Evolutionary conservation across 2,797 vertebrate genomes (phyloP), one percentile per base, ranked within the genome.

Genomic region (Tokudaia muenninki): DNA sequence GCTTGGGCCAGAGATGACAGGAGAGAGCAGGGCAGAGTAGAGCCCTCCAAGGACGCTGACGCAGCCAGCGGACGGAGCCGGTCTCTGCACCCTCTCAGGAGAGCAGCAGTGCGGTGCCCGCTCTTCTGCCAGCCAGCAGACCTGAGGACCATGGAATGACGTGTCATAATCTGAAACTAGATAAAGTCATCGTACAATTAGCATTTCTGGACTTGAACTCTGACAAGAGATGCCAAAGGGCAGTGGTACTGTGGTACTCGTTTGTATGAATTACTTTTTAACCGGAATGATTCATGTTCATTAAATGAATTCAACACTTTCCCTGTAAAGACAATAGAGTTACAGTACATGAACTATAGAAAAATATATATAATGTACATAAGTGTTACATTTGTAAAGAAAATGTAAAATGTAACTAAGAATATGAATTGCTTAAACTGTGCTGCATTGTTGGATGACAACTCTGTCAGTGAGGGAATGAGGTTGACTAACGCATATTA

Each of bases 371-470:
- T 98, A 98, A 96, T 99, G 99, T 99, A 99, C 97, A 99, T 98
- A 99, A 97, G 80, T 98, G 95, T 98, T 98, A 98, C 97, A 98
- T 98, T 99, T 99, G 98, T 99, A 99, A 99, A 99, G 98, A 98
- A 98, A 98, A 98, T 99, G 98, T 99, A 99, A 98, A 98, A 98
- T 98, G 98, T 99, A 99, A 98, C 98, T 98, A 98, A 98, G 97
- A 98, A 96, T 95, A 97, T 97, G 97, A 98, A 95, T 98, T 98
- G 98, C 94, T 98, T 94, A 84, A 92, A 70, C 96, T 98, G 98
- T 98, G 98, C 97, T 96, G 88, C 98, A 79, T 90, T 98, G 97
- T 98, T 98, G 98, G 98, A 92, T 98, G 98, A 98, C 97, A 98
- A 93, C 97, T 98, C 98, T 98, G 98, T 98, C 97, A 96, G 97